phyloP scores from a whole-genome alignment of 2,113 vertebrate genomes.

The Centropus bengalensis region DNA sequence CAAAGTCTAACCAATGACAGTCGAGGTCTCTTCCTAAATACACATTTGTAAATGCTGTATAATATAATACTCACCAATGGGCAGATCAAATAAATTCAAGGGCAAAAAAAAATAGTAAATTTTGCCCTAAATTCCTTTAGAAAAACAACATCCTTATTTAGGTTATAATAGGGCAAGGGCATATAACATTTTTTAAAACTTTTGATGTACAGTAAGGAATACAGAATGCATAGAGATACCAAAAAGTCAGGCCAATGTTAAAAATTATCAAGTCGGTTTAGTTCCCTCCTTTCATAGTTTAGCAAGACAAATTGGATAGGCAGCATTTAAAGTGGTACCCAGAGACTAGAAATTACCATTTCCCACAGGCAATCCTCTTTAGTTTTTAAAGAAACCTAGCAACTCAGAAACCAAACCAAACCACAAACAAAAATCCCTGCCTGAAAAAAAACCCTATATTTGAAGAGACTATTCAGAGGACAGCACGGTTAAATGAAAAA shows the following conservation, averaged over 20 bases:
- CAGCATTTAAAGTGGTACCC: background rate
- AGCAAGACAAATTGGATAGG: background rate
- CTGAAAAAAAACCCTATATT: background rate
- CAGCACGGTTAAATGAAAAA: background rate
- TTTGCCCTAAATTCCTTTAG: background rate
- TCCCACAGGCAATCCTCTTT: background rate
- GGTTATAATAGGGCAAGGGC: background rate
- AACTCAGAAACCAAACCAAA: background rate
- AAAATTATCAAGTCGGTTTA: background rate
- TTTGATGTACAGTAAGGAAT: background rate
- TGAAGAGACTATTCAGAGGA: background rate
- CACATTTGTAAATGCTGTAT: background rate
- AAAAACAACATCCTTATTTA: background rate
- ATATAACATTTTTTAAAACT: background rate
- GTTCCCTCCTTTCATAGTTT: background rate
- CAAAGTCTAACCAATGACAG: background rate
- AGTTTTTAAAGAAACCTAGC: background rate
- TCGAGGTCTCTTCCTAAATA: background rate
- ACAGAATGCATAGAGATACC: background rate
- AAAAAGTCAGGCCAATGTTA: background rate
- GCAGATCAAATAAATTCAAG: background rate
- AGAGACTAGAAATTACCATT: background rate
- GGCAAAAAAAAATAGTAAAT: background rate
- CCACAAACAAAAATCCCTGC: no score
- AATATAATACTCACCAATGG: background rate